Percentiles rank a stretch among this genome's conserved stretches.
phyloP scores from a whole-genome alignment of 1,140 invertebrate species.

The Dendrolimus kikuchii region DNA sequence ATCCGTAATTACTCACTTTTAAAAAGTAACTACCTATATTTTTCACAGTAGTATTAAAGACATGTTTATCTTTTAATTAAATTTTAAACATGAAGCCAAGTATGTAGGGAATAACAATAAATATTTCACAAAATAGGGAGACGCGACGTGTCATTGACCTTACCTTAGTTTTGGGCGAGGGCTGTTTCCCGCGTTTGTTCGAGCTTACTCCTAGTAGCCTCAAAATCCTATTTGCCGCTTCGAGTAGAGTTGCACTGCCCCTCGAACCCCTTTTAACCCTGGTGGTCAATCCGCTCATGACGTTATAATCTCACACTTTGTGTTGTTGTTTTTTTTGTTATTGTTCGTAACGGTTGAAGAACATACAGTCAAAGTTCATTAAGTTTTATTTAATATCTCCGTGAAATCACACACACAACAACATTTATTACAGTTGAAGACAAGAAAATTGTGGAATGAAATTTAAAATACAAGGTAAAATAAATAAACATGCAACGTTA shows the following conservation, averaged over 20 bases:
- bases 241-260: slow-evolving; percentile 69
- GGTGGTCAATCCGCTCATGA: slow-evolving; percentile 70
- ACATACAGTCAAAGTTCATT: slow-evolving; percentile 57
- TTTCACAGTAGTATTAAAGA: neutral
- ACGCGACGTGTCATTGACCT: slow-evolving; percentile 37
- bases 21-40: neutral
- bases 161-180: slow-evolving; percentile 68
- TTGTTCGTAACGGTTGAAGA: slow-evolving; percentile 48
- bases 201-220: slow-evolving; percentile 68
- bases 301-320: slow-evolving; percentile 54
- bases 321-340: slow-evolving; percentile 46
- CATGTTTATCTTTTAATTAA: no score
- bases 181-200: slow-evolving; percentile 67
- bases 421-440: slow-evolving; percentile 3
- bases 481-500: slow-evolving; percentile 24
- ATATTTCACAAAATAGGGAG: neutral
- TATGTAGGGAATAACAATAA: neutral
- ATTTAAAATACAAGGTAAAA: slow-evolving; percentile 34
- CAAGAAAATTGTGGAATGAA: slow-evolving; percentile 36
- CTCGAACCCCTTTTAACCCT: slow-evolving; percentile 71
- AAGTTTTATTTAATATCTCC: slow-evolving; percentile 26
- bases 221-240: slow-evolving; percentile 70
- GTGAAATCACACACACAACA: slow-evolving; percentile 4
- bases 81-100: no score
- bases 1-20: neutral